phyloP scores from a whole-genome alignment of 2,113 vertebrate species.

The Cromileptes altivelis region DNA sequence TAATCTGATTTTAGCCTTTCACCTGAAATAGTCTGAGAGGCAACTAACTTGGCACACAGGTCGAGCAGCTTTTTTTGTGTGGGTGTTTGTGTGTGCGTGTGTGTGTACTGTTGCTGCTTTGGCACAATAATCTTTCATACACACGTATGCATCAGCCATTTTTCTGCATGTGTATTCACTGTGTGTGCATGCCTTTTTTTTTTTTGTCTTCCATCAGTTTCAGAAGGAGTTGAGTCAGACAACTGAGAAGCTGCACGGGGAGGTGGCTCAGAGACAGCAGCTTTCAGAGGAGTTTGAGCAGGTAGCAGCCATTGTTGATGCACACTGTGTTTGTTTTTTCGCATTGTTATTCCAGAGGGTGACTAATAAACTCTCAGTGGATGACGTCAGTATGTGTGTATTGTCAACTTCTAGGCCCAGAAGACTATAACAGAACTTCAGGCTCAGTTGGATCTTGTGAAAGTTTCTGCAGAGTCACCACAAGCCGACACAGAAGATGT shows the following conservation, averaged over 20 bases:
- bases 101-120: conserved; percentile 15
- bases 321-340: background rate
- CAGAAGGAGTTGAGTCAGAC: conserved; percentile 86
- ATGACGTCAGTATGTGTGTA: conserved; percentile 4
- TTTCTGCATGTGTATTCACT: conserved; percentile 18
- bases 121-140: conserved; percentile 30
- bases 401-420: conserved; percentile 84
- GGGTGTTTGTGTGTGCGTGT: conserved; percentile 11
- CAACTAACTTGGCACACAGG: conserved; percentile 59
- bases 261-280: conserved; percentile 84
- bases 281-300: conserved; percentile 87
- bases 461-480: conserved; percentile 69
- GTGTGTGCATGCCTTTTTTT: background rate
- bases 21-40: conserved; percentile 7
- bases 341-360: background rate
- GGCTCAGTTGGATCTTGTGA: conserved; percentile 90
- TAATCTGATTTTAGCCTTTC: conserved; percentile 21
- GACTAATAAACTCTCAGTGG: background rate
- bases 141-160: background rate
- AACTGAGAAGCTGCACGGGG: conserved; percentile 78
- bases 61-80: conserved; percentile 40
- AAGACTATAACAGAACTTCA: conserved; percentile 85
- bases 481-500: conserved; percentile 83
- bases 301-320: conserved; percentile 68
- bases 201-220: conserved; percentile 78